A percentile compares a stretch with the other conserved stretches of the same genome.
phyloP scores from a whole-genome alignment of 2,113 vertebrate genomes.

The Cricetomys ansorgei region DNA sequence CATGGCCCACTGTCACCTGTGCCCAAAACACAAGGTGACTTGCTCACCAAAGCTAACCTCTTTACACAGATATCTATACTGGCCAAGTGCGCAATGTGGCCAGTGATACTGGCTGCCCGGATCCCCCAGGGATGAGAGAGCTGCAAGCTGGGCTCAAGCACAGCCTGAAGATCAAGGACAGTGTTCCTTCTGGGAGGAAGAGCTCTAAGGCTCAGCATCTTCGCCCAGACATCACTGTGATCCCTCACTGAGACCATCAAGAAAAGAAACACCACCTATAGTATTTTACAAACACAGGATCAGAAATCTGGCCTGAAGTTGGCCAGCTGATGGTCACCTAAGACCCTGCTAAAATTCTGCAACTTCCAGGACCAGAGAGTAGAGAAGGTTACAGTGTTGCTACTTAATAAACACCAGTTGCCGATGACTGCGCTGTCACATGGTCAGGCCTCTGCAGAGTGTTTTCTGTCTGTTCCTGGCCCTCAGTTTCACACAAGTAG shows the following conservation, averaged over 20 bases:
- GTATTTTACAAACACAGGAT: background rate
- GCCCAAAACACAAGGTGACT: background rate
- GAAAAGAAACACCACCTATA: background rate
- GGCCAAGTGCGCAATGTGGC: accelerated
- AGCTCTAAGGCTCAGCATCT: background rate
- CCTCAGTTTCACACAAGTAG: background rate
- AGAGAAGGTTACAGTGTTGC: no score
- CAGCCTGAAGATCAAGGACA: accelerated
- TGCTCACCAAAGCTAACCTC: background rate
- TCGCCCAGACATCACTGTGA: background rate
- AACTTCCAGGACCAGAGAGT: accelerated
- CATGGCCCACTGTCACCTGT: no score
- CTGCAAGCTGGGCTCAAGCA: background rate
- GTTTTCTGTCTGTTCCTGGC: background rate
- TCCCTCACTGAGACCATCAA: accelerated
- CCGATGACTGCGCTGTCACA: accelerated
- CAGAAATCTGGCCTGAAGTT: background rate
- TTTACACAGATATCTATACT: accelerated
- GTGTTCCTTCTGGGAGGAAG: accelerated
- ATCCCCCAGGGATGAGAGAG: accelerated
- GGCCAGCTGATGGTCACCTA: no score
- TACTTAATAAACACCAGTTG: accelerated
- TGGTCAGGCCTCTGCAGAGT: accelerated
- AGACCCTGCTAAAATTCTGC: background rate
- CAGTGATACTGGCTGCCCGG: background rate